These are phyloP conservation scores for Microcaecilia unicolor DNA, from an alignment of 2,797 vertebrate genomes.

Conservation along the genomic window DNA sequence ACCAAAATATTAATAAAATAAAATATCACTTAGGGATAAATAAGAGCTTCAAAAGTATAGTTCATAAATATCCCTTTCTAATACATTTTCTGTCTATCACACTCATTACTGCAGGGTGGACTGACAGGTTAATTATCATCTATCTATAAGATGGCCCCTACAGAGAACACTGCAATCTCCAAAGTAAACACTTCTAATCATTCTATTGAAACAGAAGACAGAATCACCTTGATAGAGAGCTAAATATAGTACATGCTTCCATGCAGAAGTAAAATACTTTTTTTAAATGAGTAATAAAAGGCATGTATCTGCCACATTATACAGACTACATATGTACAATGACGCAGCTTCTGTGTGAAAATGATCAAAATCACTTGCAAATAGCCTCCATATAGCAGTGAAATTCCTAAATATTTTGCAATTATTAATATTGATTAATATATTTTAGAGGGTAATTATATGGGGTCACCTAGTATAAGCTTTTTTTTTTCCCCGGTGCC, in stretches of 20 bases:
- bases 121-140: slow-evolving; percentile 66
- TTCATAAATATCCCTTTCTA: slow-evolving; percentile 39
- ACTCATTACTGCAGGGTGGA: slow-evolving; percentile 54
- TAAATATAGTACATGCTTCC: slow-evolving; percentile 35
- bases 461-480: too few relatives aligned
- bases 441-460: too few relatives aligned
- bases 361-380: too few relatives aligned
- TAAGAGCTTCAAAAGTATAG: slow-evolving; percentile 41
- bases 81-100: slow-evolving; percentile 54
- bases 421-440: too few relatives aligned
- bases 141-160: slow-evolving; percentile 48
- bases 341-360: too few relatives aligned
- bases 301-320: too few relatives aligned
- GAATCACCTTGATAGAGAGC: slow-evolving; percentile 47
- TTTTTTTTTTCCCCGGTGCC: too few relatives aligned
- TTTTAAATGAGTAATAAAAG: too few relatives aligned
- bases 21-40: slow-evolving; percentile 49
- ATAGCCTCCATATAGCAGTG: too few relatives aligned
- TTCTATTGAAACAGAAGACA: slow-evolving; percentile 53
- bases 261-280: too few relatives aligned
- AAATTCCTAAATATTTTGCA: too few relatives aligned
- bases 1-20: slow-evolving; percentile 49
- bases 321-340: too few relatives aligned
- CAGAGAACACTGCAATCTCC: slow-evolving; percentile 52
- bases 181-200: slow-evolving; percentile 56